Base-by-base conservation (phyloP, 2,888 invertebrate genomes). In the Alcis repandata region DNA sequence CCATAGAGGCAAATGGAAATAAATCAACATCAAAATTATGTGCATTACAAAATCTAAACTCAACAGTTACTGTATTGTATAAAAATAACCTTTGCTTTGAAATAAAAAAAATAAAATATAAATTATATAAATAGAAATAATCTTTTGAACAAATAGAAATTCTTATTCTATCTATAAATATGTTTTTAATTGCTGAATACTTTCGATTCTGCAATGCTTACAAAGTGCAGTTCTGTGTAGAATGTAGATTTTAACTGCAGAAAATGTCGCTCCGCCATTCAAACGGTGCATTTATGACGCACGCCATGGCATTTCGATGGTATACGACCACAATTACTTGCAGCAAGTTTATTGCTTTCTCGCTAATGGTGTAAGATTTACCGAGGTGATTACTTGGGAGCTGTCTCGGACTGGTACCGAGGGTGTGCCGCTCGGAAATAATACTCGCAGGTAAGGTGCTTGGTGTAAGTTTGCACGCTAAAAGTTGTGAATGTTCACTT, bases 311-410 rank as follows among this genome's bases (percentile, higher is more conserved):
- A 69, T 63, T 69, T 59, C 43, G 60, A 62, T 65, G 66, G 62
- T 68, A 69, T 33, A 63, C 59, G 52, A 70, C 62, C 61, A 63
- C 57, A 53, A 63, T 63, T 53, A 71, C 52, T 63, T 52, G 56
- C 59, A 63, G 62, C 60, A 51, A 58, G 56, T 73, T 73, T 70
- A 70, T 60, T 65, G 56, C 41, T 46, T 59, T 49, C 40, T 46
- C 33, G 57, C 27, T 71, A 70, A 73, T 73, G 69, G 71, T 67
- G 69, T 64, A 73, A 73, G 71, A 73, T 73, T 69, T 68, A 65
- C 71, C 54, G 41, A 60, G 51, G 56, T 61, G 71, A 70, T 71
- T 73, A 68, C 46, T 43, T 7, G 9, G 60, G 67, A 15, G 64
- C 69, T 62, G 52, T 71, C 73, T 41, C 68, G n/a, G 38, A 13